Conservation (phyloP, 2,888 invertebrate genomes). For the Trachelus tabidus region DNA sequence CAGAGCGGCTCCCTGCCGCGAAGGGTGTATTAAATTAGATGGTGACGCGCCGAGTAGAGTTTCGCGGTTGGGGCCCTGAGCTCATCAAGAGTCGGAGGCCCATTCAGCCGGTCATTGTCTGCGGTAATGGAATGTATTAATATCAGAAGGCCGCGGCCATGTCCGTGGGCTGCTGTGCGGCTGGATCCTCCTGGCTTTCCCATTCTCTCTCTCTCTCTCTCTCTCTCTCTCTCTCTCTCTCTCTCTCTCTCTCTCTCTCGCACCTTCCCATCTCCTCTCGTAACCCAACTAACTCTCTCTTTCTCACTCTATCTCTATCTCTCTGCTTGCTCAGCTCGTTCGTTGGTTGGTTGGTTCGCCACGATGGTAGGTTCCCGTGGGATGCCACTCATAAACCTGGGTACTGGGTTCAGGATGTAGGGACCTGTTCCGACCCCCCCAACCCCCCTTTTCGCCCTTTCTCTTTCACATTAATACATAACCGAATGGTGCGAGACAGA, state of each 20-base stretch:
- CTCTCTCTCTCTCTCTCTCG: slow-evolving; percentile 24
- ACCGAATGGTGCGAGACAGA: not conserved
- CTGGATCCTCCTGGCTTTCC: slow-evolving; percentile 11
- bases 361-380: slow-evolving; percentile 30
- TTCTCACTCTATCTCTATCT: not conserved
- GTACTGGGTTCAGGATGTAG: slow-evolving; percentile 6
- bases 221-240: slow-evolving; percentile 25
- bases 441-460: not conserved
- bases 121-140: slow-evolving; percentile 65
- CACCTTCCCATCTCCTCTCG: slow-evolving; percentile 1
- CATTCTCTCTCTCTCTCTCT: slow-evolving; percentile 19
- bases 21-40: slow-evolving; percentile 59
- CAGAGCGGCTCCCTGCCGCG: not conserved
- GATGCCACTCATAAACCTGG: slow-evolving; percentile 41
- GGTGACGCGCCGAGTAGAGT: slow-evolving; percentile 44
- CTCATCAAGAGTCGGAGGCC: slow-evolving; percentile 61
- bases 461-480: not conserved
- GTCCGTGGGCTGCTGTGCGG: slow-evolving; percentile 31
- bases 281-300: not conserved
- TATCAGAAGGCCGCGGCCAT: slow-evolving; percentile 56
- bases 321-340: slow-evolving; percentile 8
- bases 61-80: slow-evolving; percentile 49
- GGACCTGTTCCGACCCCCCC: not conserved
- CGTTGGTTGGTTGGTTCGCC: slow-evolving; percentile 8
- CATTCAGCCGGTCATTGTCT: slow-evolving; percentile 63